A percentile compares a stretch with the other conserved stretches of the same genome.
These are phyloP conservation scores for Tridacna crocea DNA, from an alignment of 2,888 invertebrate species.

Conservation along the genomic window DNA sequence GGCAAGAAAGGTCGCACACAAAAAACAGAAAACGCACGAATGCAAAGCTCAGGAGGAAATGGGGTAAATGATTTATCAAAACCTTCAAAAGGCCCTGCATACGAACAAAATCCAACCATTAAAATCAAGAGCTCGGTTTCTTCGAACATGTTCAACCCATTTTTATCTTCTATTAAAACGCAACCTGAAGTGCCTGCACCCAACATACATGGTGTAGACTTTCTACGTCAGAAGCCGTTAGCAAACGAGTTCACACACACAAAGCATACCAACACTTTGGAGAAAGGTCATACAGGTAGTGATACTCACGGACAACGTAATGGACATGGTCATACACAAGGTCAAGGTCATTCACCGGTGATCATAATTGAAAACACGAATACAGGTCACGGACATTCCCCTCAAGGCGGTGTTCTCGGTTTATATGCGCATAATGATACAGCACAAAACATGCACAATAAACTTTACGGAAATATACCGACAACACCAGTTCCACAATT, in stretches of 20 bases:
- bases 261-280: constrained; percentile 7
- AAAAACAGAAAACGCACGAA: background rate
- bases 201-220: constrained; percentile 14
- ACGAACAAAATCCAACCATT: background rate
- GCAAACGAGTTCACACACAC: constrained; percentile 13
- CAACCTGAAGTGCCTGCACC: background rate
- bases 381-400: background rate
- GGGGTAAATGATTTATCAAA: constrained; percentile 2
- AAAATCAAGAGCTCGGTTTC: background rate
- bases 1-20: background rate
- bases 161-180: background rate
- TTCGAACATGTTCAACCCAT: background rate
- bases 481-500: background rate
- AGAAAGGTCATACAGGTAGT: background rate
- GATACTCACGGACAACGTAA: background rate
- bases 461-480: background rate
- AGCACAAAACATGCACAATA: background rate
- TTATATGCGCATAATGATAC: background rate
- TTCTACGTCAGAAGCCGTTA: constrained; percentile 6
- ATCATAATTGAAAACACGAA: background rate
- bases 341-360: background rate
- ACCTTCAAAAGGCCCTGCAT: background rate
- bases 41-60: background rate
- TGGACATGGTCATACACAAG: background rate
- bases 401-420: background rate